Evolutionary conservation across 2,888 invertebrate genomes (phyloP).

Genomic region (Rhagonycha fulva): DNA sequence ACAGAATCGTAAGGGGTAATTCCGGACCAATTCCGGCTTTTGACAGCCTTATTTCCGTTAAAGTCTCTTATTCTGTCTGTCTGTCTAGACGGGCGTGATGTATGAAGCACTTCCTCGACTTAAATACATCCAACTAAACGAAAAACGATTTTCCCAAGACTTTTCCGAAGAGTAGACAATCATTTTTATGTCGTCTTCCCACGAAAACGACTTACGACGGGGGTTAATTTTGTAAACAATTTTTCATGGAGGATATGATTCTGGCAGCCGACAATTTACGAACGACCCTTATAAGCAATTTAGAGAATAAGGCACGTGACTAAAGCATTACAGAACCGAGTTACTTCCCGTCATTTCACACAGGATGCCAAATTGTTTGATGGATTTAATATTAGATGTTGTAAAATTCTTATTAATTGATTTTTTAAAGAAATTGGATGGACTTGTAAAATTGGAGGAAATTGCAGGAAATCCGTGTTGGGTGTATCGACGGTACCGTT

Average conservation of each 20-base stretch:
- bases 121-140: slow-evolving; percentile 2
- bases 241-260: slow-evolving; percentile 51
- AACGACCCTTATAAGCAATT: slow-evolving; percentile 47
- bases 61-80: slow-evolving; percentile 31
- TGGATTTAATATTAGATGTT: slow-evolving; percentile 43
- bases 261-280: slow-evolving; percentile 49
- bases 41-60: slow-evolving; percentile 35
- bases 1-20: slow-evolving; percentile 32
- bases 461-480: slow-evolving; percentile 27
- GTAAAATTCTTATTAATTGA: slow-evolving; percentile 16
- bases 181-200: slow-evolving; percentile 15
- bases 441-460: slow-evolving; percentile 1
- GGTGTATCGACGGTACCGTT: slow-evolving; percentile 8
- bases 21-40: slow-evolving; percentile 34
- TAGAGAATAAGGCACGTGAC: slow-evolving; percentile 50
- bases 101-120: slow-evolving; percentile 21
- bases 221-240: slow-evolving; percentile 40
- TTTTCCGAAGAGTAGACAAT: not conserved
- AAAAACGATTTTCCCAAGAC: not conserved
- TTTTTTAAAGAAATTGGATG: not conserved
- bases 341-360: slow-evolving; percentile 48
- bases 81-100: slow-evolving; percentile 27
- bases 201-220: slow-evolving; percentile 7
- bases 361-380: slow-evolving; percentile 49
- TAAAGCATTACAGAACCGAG: slow-evolving; percentile 40